phyloP scores from a whole-genome alignment of 2,888 invertebrate species.

The Polydrusus pterygomalis region DNA sequence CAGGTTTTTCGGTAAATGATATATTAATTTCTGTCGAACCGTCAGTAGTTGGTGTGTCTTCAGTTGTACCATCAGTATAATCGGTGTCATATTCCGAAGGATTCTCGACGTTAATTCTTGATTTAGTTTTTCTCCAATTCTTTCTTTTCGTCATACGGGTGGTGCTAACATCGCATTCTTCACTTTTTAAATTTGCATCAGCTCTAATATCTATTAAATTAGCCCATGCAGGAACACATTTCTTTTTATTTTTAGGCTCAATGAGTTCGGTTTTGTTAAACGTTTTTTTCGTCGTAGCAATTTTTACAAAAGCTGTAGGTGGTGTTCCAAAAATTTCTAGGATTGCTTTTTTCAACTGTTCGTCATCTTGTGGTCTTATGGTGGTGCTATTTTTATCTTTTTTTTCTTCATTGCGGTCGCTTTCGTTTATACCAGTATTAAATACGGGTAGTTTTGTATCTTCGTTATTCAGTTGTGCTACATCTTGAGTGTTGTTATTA shows the following conservation, averaged over 20 bases:
- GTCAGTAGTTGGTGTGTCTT: slow-evolving; percentile 38
- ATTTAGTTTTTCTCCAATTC: neutral
- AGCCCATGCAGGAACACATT: slow-evolving; percentile 21
- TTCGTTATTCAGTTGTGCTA: neutral
- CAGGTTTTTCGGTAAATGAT: neutral
- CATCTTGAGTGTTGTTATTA: slow-evolving; percentile 36
- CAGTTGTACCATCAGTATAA: slow-evolving; percentile 37
- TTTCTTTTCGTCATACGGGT: neutral
- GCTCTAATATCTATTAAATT: slow-evolving; percentile 51
- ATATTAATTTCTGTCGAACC: slow-evolving; percentile 40
- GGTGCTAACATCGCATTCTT: neutral
- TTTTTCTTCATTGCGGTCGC: neutral
- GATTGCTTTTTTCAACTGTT: slow-evolving; percentile 22
- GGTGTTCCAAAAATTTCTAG: slow-evolving; percentile 47
- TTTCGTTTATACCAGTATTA: neutral
- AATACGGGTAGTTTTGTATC: slow-evolving; percentile 1
- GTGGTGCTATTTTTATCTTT: neutral
- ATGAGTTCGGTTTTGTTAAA: slow-evolving; percentile 22
- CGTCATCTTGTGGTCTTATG: slow-evolving; percentile 11
- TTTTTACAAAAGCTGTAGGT: neutral
- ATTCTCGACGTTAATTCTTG: neutral
- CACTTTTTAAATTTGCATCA: neutral
- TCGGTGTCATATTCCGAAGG: neutral
- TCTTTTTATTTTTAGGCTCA: slow-evolving; percentile 40
- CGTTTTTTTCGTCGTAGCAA: slow-evolving; percentile 1